Base-by-base conservation (phyloP, 1,140 invertebrate species). In the Marisa cornuarietis region DNA sequence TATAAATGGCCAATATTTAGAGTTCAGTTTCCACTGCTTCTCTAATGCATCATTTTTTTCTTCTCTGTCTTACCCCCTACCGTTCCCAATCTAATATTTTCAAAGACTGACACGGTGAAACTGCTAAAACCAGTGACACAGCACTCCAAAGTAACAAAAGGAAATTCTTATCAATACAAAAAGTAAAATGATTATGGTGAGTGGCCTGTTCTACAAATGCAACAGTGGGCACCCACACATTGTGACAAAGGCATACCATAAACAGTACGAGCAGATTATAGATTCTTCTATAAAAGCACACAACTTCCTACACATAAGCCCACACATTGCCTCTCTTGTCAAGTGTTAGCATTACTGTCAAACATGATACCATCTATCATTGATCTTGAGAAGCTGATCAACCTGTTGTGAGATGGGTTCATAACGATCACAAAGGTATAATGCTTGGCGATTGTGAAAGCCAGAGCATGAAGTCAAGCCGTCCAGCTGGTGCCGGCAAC, bases 371-470 rank as follows among this genome's bases (percentile, higher is more conserved):
- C n/a, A 52, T 73, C 24, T 22, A 18, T 22, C 16, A 14, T 14
- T 18, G 1, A 75, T 31, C 31, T 42, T 42, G 69, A 58, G 51
- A 62, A n/a, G 9, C 61, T n/a, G 76, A 78, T 73, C 79, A 87
- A 58, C 87, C 78, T 83, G 79, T 80, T 87, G 81, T 31, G 87
- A 84, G 54, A 89, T 80, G 18, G 85, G 87, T 78, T 89, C 88
- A 80, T 87, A 84, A 61, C 85, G 77, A 63, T 88, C 86, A 82
- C 82, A 85, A 24, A 88, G 83, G 54, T 84, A 74, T n/a, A 68
- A 42, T 1, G 85, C 76, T 62, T 84, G 78, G 51, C 79, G 82
- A 61, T 87, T 79, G 66, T 85, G 62, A 52, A 86, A 89, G 26
- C 81, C 73, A 65, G 86, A 85, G 76, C 88, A 89, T 79, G 85